These are phyloP conservation scores for Paragorgia papillata DNA, from an alignment of 92 coral and sea anemone genomes.

Conservation along the genomic window DNA sequence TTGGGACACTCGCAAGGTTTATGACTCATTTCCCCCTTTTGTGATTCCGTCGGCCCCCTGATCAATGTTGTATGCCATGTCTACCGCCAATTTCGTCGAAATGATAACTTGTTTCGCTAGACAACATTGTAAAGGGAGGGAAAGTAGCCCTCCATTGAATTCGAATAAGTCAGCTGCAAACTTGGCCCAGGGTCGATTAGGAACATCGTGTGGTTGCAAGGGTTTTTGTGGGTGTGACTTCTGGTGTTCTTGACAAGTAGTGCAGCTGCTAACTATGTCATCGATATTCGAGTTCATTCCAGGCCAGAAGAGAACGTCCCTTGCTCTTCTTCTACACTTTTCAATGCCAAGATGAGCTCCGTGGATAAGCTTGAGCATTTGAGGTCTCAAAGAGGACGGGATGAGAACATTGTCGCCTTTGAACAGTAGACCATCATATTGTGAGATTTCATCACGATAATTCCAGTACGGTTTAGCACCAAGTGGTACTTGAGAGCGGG, in stretches of 20 bases:
- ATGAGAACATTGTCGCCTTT: slow-evolving; percentile 1
- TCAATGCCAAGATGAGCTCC: slow-evolving; percentile 16
- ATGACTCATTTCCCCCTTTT: too few relatives aligned
- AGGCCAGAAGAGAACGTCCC: slow-evolving; percentile 19
- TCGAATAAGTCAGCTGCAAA: not conserved
- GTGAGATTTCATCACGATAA: too few relatives aligned
- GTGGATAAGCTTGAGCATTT: slow-evolving; percentile 16
- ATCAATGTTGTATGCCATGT: too few relatives aligned
- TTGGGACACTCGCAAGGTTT: too few relatives aligned
- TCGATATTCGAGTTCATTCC: slow-evolving; percentile 6
- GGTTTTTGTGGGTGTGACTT: slow-evolving; percentile 60
- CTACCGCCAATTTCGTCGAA: too few relatives aligned
- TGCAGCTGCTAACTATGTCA: slow-evolving; percentile 30
- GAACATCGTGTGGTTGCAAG: slow-evolving; percentile 57
- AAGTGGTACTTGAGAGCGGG: not conserved
- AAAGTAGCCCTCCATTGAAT: not conserved
- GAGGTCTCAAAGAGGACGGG: not conserved
- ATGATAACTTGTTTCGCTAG: too few relatives aligned
- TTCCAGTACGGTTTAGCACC: not conserved
- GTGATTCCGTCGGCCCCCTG: too few relatives aligned
- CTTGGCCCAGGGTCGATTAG: slow-evolving; percentile 56
- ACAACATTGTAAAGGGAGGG: too few relatives aligned
- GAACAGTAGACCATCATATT: not conserved
- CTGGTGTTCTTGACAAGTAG: slow-evolving; percentile 64
- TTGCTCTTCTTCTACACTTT: not conserved